Evolutionary conservation across 2,113 vertebrate species (phyloP).

Genomic region (Tautogolabrus adspersus): DNA sequence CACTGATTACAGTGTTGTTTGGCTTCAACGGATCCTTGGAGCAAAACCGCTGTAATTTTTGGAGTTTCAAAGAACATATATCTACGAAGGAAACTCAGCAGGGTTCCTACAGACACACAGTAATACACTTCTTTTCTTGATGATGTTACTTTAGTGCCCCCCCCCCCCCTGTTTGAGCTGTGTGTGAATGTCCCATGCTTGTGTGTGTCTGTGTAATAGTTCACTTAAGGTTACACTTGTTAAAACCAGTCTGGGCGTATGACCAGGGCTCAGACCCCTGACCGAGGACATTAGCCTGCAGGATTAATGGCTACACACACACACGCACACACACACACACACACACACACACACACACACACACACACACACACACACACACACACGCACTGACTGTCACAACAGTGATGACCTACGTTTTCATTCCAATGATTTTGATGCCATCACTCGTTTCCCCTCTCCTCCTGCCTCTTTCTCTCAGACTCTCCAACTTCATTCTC

Average conservation of each 20-base stretch:
- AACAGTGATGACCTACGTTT: conserved; percentile 17
- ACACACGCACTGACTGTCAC: conserved; percentile 12
- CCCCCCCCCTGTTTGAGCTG: neutral
- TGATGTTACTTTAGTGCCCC: conserved; percentile 10
- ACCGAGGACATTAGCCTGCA: conserved; percentile 29
- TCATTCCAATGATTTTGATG: conserved; percentile 45
- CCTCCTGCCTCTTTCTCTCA: neutral
- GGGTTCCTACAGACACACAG: neutral
- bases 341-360: conserved; percentile 18
- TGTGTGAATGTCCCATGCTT: too few relatives aligned
- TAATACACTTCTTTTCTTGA: neutral
- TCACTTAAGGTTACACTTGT: conserved; percentile 31
- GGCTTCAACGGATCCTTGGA: too few relatives aligned
- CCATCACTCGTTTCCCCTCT: conserved; percentile 23
- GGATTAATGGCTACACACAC: conserved; percentile 36
- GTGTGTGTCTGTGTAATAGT: neutral
- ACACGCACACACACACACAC: conserved; percentile 13
- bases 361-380: conserved; percentile 7
- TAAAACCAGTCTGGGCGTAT: conserved; percentile 45
- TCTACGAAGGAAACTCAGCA: neutral
- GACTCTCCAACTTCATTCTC: neutral
- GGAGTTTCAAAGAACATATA: conserved; percentile 12
- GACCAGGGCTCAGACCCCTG: conserved; percentile 44
- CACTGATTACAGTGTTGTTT: conserved; percentile 13
- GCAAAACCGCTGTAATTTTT: neutral